A percentile compares a stretch with the other conserved stretches of the same genome.
phyloP scores from a whole-genome alignment of 2,113 vertebrate genomes.

The Pituophis catenifer region DNA sequence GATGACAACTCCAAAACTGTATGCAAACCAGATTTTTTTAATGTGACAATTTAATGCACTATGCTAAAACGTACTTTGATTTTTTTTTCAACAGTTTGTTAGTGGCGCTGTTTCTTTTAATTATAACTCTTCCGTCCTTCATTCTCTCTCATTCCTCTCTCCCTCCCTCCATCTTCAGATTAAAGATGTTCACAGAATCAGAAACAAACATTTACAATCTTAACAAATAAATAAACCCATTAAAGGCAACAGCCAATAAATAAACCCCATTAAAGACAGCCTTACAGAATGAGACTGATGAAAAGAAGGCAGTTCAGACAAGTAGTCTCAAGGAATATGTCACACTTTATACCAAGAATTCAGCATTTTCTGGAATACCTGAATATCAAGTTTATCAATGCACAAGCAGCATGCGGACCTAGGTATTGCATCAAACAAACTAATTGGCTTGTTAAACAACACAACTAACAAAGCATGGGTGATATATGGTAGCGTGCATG shows the following conservation, averaged over 20 bases:
- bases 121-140: background rate
- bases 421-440: background rate
- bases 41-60: background rate
- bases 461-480: background rate
- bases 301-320: background rate
- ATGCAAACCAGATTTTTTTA: background rate
- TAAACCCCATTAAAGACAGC: background rate
- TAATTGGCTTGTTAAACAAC: background rate
- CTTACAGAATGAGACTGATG: background rate
- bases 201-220: background rate
- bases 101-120: background rate
- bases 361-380: background rate
- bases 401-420: background rate
- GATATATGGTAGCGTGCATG: background rate
- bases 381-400: background rate
- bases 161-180: background rate
- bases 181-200: background rate
- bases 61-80: background rate
- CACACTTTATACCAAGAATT: background rate
- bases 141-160: background rate
- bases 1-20: background rate
- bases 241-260: background rate
- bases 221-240: background rate
- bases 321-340: background rate
- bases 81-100: background rate